Percentiles rank a stretch among this genome's conserved stretches.
These are phyloP conservation scores for Sepioteuthis lessoniana DNA, from an alignment of 2,888 invertebrate genomes.

Conservation along the genomic window DNA sequence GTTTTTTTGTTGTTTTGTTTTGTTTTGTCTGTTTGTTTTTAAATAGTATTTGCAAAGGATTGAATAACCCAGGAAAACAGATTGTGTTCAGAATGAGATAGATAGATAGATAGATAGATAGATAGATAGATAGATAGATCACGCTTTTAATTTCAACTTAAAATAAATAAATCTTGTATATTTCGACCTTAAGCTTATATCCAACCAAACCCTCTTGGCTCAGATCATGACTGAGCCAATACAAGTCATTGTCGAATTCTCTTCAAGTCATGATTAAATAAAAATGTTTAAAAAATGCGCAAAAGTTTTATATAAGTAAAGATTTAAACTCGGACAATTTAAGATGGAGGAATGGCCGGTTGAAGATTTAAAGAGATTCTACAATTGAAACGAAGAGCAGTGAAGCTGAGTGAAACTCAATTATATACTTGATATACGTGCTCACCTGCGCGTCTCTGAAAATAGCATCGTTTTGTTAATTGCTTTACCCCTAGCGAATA, in stretches of 20 bases:
- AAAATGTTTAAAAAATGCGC: background rate
- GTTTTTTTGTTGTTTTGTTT: too few relatives aligned
- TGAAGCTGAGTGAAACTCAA: background rate
- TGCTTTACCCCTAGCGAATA: conserved; percentile 33
- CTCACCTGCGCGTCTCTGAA: conserved; percentile 33
- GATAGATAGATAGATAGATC: background rate
- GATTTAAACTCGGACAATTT: background rate
- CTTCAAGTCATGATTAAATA: background rate
- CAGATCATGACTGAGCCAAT: background rate
- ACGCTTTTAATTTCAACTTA: too few relatives aligned
- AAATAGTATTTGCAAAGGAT: too few relatives aligned
- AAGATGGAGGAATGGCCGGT: background rate
- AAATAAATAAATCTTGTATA: background rate
- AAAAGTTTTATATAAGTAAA: background rate
- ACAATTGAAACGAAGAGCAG: background rate
- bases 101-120: background rate
- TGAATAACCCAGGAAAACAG: too few relatives aligned
- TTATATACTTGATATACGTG: background rate
- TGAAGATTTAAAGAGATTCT: background rate
- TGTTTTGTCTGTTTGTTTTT: too few relatives aligned
- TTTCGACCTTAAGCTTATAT: background rate
- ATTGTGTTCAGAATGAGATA: too few relatives aligned
- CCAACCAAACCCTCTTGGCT: background rate
- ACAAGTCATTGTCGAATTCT: background rate
- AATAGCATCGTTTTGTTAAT: background rate